Base-by-base conservation (phyloP, 2,797 vertebrate species). In the Sebastes jordani region DNA sequence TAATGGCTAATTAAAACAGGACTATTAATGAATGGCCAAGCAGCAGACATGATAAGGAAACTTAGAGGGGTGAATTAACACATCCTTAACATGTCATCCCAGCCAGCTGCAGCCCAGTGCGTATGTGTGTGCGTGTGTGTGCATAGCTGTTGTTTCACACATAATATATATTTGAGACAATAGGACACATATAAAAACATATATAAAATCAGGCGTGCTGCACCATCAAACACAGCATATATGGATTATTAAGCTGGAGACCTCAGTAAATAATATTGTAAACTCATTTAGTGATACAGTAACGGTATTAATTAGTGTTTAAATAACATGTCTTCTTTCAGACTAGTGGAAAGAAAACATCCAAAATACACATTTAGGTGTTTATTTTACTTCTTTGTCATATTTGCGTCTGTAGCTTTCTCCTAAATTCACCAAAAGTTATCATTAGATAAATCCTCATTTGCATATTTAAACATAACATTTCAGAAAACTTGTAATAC, bases 1-100 rank as follows among this genome's bases (percentile, higher is more conserved):
- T 95, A 96, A 96, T 95, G 88, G 91, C 94, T 95, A 96, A 96
- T 96, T 96, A 96, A 95, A 95, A 95, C 89, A 91, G 86, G 86
- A 87, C 94, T 89, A 93, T 94, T 95, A 96, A 95, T 95, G 94
- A 95, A 94, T 86, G 91, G 85, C 90, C 91, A 86, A 87, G 92
- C 89, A 76, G 86, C 76, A 74, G 85, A 93, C 88, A 90, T 59
- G 94, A 96, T 95, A 96, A 94, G 94, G 86, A 92, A 93, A 91
- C 78, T 85, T 91, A 74, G 81, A 88, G 62, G 86, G 86, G 72
- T 84, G 87, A 94, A 95, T 93, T 87, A 94, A 93, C 86, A 90
- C 89, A 88, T 93, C 88, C 89, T 84, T 78, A 89, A 83, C 70
- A 49, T 93, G 92, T 93, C 93, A 92, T 79, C 55, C 30, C 60